Base-by-base conservation (phyloP, 23 tunicate genomes). In the Ciona savignyi region DNA sequence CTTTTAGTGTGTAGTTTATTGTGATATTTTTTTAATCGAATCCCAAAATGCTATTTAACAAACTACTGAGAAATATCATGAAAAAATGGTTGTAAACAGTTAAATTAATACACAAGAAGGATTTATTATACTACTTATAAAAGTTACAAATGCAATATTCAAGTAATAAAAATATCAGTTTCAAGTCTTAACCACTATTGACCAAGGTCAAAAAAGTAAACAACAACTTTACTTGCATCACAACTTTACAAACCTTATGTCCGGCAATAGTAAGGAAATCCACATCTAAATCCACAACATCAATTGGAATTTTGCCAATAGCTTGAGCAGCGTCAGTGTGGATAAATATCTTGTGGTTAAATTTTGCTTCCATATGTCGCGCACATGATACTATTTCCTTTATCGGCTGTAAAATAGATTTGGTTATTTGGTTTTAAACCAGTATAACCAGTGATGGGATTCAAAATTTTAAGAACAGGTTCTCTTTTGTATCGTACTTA, bases 281-380 rank as follows among this genome's bases (percentile, higher is more conserved):
- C 26, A 91, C 95, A 30, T 70, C 72, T 30, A 89, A 32, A 1
- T 76, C 73, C 26, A 63, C 64, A 23, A 79, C 99, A 67, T 89
- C 70, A 31, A 95, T 85, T 29, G 73, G 69, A 4, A 89, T 73
- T 71, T 95, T 95, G 30, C 99, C 99, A 66, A 95, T 65, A 23
- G 85, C 73, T 84, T 95, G 99, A 6, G 99, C 95, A 29, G 99
- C 99, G 72, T 95, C 99, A 24, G 90, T 86, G 69, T 89, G 91
- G 15, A 42, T 42, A 6, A 42, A 42, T 42, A 42, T 42, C 15
- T 42, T 42, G 11, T 15, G 56, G 15, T 15, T 42, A 42, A 6
- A 6, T 42, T 42, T 42, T 42, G 9, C 56, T 15, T 42, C 56
- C 56, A 42, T 6, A 6, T 9, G 9, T 42, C 56, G 56, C 15